These are phyloP conservation scores for Elephas maximus DNA, from an alignment of 2,113 vertebrate genomes.

Conservation along the genomic window DNA sequence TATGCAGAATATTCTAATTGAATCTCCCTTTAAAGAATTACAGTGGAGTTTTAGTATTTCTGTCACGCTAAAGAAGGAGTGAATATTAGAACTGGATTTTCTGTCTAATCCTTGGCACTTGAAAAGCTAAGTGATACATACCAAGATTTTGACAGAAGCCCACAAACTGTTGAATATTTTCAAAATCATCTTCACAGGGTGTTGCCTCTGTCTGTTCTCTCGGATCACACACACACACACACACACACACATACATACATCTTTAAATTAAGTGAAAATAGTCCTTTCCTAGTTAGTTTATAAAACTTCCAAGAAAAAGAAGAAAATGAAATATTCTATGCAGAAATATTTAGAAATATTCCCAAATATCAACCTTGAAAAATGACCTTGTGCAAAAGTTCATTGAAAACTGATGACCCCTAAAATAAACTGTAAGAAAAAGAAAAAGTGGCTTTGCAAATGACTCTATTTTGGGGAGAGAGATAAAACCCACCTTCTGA, in stretches of 20 bases:
- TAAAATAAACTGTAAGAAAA: no score
- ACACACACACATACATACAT: neutral
- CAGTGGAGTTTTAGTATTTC: no score
- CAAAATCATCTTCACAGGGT: neutral
- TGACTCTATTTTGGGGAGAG: neutral
- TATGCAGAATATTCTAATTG: accelerated
- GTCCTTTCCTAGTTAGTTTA: neutral
- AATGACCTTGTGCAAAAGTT: neutral
- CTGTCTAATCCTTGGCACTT: neutral
- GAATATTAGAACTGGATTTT: neutral
- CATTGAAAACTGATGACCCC: neutral
- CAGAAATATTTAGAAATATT: neutral
- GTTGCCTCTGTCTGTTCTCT: neutral
- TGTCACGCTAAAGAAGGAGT: neutral
- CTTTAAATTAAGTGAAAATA: neutral
- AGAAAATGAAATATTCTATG: neutral
- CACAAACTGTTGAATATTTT: neutral
- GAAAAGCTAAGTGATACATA: neutral
- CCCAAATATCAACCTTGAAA: neutral
- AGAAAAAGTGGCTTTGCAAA: neutral
- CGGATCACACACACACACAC: neutral
- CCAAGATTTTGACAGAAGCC: accelerated
- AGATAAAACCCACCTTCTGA: neutral
- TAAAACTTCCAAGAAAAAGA: neutral
- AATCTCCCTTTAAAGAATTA: neutral